phyloP scores from a whole-genome alignment of 37 sponge, comb jelly and placozoan species.

The Chondrilla cf. caribensis region DNA sequence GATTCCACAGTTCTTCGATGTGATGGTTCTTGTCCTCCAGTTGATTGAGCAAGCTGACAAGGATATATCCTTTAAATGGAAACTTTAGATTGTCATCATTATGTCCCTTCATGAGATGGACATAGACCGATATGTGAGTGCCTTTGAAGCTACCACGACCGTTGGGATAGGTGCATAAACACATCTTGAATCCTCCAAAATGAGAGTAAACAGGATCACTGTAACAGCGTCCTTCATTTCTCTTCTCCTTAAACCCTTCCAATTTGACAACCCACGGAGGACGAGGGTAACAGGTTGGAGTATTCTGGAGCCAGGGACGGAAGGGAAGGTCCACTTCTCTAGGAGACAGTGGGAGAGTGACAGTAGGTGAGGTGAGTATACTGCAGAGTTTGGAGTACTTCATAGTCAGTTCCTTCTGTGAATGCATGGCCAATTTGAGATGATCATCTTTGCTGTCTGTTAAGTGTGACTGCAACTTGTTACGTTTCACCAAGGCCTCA shows the following conservation, averaged over 20 bases:
- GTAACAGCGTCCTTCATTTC: constrained; percentile 23
- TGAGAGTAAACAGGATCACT: constrained; percentile 49
- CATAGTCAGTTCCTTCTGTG: too few species aligned
- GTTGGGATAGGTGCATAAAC: constrained; percentile 28
- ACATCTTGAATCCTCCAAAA: constrained; percentile 43
- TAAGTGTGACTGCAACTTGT: background rate
- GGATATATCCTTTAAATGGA: constrained; percentile 46
- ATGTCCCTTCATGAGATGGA: constrained; percentile 43
- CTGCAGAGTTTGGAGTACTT: too few species aligned
- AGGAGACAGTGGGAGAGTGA: too few species aligned
- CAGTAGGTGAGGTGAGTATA: too few species aligned
- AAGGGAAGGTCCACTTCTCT: background rate
- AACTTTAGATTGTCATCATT: constrained; percentile 41
- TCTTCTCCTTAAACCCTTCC: constrained; percentile 18
- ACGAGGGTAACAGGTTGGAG: background rate
- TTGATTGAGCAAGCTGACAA: constrained; percentile 51
- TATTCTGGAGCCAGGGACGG: constrained; percentile 21
- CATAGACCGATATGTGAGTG: constrained; percentile 35
- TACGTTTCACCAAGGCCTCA: background rate
- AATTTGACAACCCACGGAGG: constrained; percentile 15
- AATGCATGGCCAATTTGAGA: background rate
- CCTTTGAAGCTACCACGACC: constrained; percentile 9
- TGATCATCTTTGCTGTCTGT: background rate
- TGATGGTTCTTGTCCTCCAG: constrained; percentile 31
- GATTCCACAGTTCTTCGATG: background rate